Evolutionary conservation across 2,113 vertebrate genomes (phyloP), one percentile per base, ranked within the genome.

Genomic region (Theristicus caerulescens): DNA sequence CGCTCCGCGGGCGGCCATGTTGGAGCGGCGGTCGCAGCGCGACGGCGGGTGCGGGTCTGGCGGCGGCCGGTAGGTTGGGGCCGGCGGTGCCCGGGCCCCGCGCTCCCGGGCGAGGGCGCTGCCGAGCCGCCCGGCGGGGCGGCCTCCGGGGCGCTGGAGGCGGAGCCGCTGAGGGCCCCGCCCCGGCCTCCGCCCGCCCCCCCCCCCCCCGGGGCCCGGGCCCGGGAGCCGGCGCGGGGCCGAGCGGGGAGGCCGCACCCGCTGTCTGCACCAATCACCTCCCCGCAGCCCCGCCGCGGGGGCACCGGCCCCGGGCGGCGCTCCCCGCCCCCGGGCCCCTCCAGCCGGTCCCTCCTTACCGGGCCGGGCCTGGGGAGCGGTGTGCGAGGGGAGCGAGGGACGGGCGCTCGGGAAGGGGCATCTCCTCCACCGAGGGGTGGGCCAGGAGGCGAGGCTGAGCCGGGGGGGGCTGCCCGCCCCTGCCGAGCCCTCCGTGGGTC

Each of bases 1-100:
- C 82, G 86, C 97, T 88, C 97, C 95, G 97, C 96, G 83, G 98
- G 98, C 97, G 97, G 98, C 98, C 98, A 98, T 98, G 97, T 98
- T 98, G 96, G 96, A 98, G 94, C 97, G 64, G 96, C 93, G 96
- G 96, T 96, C 77, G 97, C 97, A 85, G 97, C 89, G 97, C 94
- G 94, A 80, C 94, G 96, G 97, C 69, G 96, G 95, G 92, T 93
- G 95, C 54, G 97, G 96, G 96, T 97, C 96, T 95, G 96, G 97
- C 94, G 94, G 96, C 96, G 96, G 82, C 97, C 95, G 97, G 97
- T 97, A 98, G 97, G 97, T 97, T 96, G 94, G 89, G 90, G 95
- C 97, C 89, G 58, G 93, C 82, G 74, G 79, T 74, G 86, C 38
- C 70, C 38, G 77, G 51, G 85, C 61, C 72, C 84, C 81, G 73